Conservation (phyloP, 2,888 invertebrate species). For the Thalpophila matura region DNA sequence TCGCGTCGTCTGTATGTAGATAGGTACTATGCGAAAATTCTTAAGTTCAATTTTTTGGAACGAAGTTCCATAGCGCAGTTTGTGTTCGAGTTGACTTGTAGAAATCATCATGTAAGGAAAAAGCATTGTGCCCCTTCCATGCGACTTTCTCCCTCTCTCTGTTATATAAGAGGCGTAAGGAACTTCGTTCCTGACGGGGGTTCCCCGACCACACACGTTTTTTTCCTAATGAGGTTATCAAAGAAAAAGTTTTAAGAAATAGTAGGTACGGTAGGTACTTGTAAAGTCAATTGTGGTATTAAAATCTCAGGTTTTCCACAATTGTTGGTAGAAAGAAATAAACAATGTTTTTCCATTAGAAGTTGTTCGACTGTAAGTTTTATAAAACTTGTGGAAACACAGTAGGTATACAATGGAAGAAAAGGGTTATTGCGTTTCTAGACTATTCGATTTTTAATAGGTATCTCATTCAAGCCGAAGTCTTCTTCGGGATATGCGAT, state of each 20-base stretch:
- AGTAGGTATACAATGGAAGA: conserved; percentile 2
- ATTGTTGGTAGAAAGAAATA: not conserved
- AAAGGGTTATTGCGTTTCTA: not conserved
- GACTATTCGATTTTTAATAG: not conserved
- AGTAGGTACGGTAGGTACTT: not conserved
- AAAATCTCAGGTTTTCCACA: not conserved
- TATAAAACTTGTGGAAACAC: conserved; percentile 14
- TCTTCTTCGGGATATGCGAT: not conserved
- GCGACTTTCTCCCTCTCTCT: too few species aligned
- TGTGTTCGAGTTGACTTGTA: too few species aligned
- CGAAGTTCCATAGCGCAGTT: too few species aligned
- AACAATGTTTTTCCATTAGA: conserved; percentile 22
- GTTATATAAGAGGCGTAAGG: too few species aligned
- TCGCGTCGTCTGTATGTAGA: too few species aligned
- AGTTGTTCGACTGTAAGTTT: conserved; percentile 8
- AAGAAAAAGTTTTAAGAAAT: not conserved
- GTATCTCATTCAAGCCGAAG: not conserved
- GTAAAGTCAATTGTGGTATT: not conserved
- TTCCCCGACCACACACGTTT: too few species aligned
- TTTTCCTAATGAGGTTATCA: not conserved
- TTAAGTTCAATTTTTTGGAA: too few species aligned
- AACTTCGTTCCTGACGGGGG: too few species aligned
- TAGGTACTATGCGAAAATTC: too few species aligned
- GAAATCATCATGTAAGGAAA: too few species aligned
- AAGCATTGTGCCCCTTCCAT: too few species aligned